These are phyloP conservation scores for Prionailurus bengalensis DNA, from an alignment of 2,113 vertebrate genomes.

Conservation along the genomic window DNA sequence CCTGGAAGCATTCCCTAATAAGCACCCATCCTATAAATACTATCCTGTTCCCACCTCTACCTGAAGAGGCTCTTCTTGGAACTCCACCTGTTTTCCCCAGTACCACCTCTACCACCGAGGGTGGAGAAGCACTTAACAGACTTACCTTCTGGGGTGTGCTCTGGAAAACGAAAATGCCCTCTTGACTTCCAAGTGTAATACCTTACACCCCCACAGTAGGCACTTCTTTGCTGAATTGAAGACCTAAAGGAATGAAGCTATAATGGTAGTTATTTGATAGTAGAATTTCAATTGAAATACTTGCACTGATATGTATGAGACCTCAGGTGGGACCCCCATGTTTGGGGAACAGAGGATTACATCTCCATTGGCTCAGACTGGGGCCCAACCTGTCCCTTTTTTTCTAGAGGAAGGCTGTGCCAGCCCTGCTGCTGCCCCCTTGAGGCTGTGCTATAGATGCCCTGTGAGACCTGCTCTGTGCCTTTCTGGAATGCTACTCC, in stretches of 20 bases:
- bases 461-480: constrained; percentile 82
- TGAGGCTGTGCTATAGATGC: constrained; percentile 83
- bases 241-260: neutral
- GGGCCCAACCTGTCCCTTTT: constrained; percentile 88
- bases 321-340: neutral
- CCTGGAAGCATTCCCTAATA: neutral
- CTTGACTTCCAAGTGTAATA: neutral
- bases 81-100: neutral
- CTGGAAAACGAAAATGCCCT: constrained; percentile 44
- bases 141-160: neutral
- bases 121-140: neutral
- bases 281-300: neutral
- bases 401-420: constrained; percentile 72
- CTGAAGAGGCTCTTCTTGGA: neutral
- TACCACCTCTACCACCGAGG: neutral
- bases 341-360: constrained; percentile 81
- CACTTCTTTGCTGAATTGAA: constrained; percentile 29
- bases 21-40: neutral
- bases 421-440: constrained; percentile 89
- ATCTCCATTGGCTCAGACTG: constrained; percentile 84
- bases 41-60: neutral
- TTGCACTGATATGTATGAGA: neutral
- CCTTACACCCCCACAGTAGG: neutral
- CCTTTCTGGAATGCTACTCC: rapidly evolving
- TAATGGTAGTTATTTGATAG: neutral